These are phyloP conservation scores for Agrotis ipsilon DNA, from an alignment of 2,888 invertebrate genomes.

Conservation along the genomic window DNA sequence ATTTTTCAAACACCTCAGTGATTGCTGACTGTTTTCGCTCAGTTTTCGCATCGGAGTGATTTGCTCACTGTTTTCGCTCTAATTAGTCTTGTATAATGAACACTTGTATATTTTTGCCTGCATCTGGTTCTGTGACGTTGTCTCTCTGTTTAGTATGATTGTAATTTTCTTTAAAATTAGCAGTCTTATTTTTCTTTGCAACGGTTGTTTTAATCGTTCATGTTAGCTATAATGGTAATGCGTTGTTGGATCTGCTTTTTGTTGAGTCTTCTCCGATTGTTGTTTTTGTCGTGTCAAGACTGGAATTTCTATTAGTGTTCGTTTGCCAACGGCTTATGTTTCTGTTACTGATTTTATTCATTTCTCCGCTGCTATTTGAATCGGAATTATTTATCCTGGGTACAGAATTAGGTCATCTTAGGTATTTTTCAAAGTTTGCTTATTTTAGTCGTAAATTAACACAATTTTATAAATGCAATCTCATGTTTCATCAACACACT, in stretches of 20 bases:
- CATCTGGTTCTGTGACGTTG: background rate
- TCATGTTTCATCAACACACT: slow-evolving; percentile 6
- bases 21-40: background rate
- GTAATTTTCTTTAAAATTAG: slow-evolving; percentile 4
- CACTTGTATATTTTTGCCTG: background rate
- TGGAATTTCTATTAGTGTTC: slow-evolving; percentile 65
- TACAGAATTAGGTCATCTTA: slow-evolving; percentile 65
- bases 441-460: background rate
- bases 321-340: slow-evolving; percentile 65
- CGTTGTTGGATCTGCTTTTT: slow-evolving; percentile 16
- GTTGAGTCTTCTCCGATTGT: slow-evolving; percentile 67
- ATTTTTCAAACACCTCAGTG: slow-evolving; percentile 3
- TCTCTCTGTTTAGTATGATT: background rate
- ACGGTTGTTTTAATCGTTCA: background rate
- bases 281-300: slow-evolving; percentile 77
- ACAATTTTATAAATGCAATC: slow-evolving; percentile 30
- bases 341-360: slow-evolving; percentile 62
- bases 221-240: slow-evolving; percentile 1
- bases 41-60: no score
- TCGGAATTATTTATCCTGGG: slow-evolving; percentile 77
- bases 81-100: background rate
- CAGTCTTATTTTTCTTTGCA: slow-evolving; percentile 6
- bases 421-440: slow-evolving; percentile 6
- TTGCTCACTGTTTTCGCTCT: background rate
- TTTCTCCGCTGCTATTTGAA: slow-evolving; percentile 62